A percentile compares a stretch with the other conserved stretches of the same genome.
Conservation (phyloP, 1,140 invertebrate genomes). For the Gerris buenoi region DNA sequence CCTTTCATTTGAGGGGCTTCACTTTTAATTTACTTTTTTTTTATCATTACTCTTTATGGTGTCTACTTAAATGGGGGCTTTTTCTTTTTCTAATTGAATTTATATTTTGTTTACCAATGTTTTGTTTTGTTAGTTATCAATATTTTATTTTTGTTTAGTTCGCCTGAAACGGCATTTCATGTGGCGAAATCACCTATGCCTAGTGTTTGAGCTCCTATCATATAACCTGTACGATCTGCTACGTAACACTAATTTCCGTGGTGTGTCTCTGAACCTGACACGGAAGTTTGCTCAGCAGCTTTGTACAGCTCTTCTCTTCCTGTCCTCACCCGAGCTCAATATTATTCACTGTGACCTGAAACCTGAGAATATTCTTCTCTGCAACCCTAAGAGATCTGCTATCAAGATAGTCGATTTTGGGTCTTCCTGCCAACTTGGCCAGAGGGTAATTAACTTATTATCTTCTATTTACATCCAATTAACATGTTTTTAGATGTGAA, state of each 20-base stretch:
- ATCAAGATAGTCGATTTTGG: conserved; percentile 99
- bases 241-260: conserved; percentile 98
- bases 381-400: conserved; percentile 96
- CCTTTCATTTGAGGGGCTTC: too few species aligned
- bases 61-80: too few species aligned
- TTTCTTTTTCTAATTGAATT: too few species aligned
- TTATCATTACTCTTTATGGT: too few species aligned
- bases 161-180: conserved; percentile 99
- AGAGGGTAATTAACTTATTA: conserved; percentile 84
- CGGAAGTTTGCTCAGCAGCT: conserved; percentile 98
- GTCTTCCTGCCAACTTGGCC: conserved; percentile 94
- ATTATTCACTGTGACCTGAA: conserved; percentile 99
- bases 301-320: conserved; percentile 93
- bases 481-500: too few species aligned
- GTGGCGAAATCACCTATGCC: conserved; percentile 98
- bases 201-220: conserved; percentile 98
- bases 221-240: conserved; percentile 99
- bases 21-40: too few species aligned
- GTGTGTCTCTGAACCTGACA: conserved; percentile 96
- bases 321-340: conserved; percentile 95
- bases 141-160: conserved; percentile 52
- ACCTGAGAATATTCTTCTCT: conserved; percentile 98
- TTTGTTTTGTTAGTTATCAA: too few species aligned
- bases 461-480: too few species aligned
- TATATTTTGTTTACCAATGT: too few species aligned